Conservation (phyloP, 2,888 invertebrate genomes). For the Physocephala rufipes region DNA sequence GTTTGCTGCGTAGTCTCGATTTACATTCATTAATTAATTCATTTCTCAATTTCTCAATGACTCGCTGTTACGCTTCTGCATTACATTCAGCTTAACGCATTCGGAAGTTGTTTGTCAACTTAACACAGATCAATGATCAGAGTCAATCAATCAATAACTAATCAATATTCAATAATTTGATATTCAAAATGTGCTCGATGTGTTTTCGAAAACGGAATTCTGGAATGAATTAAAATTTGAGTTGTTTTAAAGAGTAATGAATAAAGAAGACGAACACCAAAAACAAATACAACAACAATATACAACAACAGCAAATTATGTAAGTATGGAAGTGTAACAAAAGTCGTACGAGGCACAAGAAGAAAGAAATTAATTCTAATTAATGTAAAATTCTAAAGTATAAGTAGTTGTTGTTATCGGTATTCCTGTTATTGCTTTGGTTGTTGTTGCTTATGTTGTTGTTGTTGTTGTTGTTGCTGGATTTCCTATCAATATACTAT, state of each 20-base stretch:
- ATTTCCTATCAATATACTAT: background rate
- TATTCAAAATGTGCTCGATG: slow-evolving; percentile 1
- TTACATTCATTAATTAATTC: too few relatives aligned
- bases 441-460: slow-evolving; percentile 9
- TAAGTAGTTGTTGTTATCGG: slow-evolving; percentile 1
- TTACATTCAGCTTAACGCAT: too few relatives aligned
- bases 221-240: too few relatives aligned
- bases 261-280: background rate
- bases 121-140: too few relatives aligned
- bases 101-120: too few relatives aligned
- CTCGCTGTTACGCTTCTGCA: too few relatives aligned
- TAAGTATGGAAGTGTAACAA: slow-evolving; percentile 11
- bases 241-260: too few relatives aligned
- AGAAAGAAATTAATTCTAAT: background rate
- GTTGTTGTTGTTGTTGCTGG: slow-evolving; percentile 15
- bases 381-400: background rate
- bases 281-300: slow-evolving; percentile 11
- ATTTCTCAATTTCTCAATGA: too few relatives aligned
- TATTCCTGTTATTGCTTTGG: too few relatives aligned
- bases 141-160: too few relatives aligned
- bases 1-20: too few relatives aligned
- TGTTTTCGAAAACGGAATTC: background rate
- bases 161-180: background rate
- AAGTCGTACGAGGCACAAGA: background rate
- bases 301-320: background rate